Evolutionary conservation across 2,797 vertebrate species (phyloP).

Genomic region (Gymnoscopelus braueri): DNA sequence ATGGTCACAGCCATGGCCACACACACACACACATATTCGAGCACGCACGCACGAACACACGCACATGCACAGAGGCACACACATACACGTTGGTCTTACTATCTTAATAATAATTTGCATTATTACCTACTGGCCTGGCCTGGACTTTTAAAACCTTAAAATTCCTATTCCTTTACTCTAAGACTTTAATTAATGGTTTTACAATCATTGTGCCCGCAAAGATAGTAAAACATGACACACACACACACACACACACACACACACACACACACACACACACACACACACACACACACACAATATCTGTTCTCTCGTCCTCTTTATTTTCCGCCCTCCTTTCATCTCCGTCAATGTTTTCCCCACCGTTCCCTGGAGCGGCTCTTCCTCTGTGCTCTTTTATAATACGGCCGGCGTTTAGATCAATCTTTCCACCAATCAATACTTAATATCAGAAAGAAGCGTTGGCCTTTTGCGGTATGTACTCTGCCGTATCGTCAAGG

Average conservation of each 20-base stretch:
- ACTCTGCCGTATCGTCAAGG: constrained; percentile 70
- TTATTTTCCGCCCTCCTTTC: constrained; percentile 26
- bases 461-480: constrained; percentile 71
- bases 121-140: too few species aligned
- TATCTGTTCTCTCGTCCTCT: constrained; percentile 29
- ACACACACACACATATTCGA: too few species aligned
- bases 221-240: neutral
- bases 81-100: too few species aligned
- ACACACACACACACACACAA: constrained; percentile 44
- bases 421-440: constrained; percentile 79
- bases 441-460: constrained; percentile 84
- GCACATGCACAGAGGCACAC: too few species aligned
- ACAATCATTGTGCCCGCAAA: constrained; percentile 22
- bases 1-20: too few species aligned
- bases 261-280: constrained; percentile 25
- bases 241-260: constrained; percentile 22
- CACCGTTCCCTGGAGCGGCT: constrained; percentile 49
- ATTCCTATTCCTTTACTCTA: too few species aligned
- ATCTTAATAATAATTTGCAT: too few species aligned
- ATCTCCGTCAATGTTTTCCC: constrained; percentile 27
- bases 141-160: too few species aligned
- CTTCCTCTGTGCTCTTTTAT: constrained; percentile 60
- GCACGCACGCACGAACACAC: too few species aligned
- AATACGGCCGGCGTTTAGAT: constrained; percentile 70
- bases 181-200: neutral